Base-by-base conservation (phyloP, 2,888 invertebrate species). In the Zygogramma bicolorata region DNA sequence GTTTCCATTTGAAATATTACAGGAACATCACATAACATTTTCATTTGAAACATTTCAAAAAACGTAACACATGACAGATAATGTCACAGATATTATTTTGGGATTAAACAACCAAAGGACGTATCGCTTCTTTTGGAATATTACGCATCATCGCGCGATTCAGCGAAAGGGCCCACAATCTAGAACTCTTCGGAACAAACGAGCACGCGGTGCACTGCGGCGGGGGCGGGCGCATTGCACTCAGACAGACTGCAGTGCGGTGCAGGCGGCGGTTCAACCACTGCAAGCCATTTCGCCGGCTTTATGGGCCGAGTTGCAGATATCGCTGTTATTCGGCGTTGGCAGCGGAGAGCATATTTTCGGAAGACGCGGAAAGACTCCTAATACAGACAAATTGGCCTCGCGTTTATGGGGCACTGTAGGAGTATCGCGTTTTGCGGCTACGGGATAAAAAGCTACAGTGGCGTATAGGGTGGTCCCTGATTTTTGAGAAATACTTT, bases 161-260 rank as follows among this genome's bases (percentile, higher is more conserved):
- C n/a, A n/a, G n/a, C n/a, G n/a, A n/a, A n/a, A n/a, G n/a, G n/a
- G 22, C 25, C 25, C 25, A 10, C 13, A 53, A 53, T 25, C 53
- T 25, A 53, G 6, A 13, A 6, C 1, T 6, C n/a, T 22, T 15
- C 27, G 27, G 1, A 22, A n/a, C n/a, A n/a, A 27, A 20, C 53
- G 3, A 4, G 20, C 22, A 20, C 49, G 49, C 2, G 53, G 53
- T 27, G 63, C 85, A 84, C 79, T 84, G 85, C 85, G 83, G 81
- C 88, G 88, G 88, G 88, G 88, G 87, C 86, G 88, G 87, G 87
- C 84, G 88, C 86, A 86, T 86, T 87, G 78, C 81, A 78, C 78
- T 77, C 77, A 77, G 71, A 78, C 78, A 68, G 74, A 78, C 79
- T 78, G 77, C 74, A 80, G 71, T 78, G 79, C 79, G 75, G 78